These are phyloP conservation scores for Pseudococcus longispinus DNA, from an alignment of 2,888 invertebrate species.

Conservation along the genomic window DNA sequence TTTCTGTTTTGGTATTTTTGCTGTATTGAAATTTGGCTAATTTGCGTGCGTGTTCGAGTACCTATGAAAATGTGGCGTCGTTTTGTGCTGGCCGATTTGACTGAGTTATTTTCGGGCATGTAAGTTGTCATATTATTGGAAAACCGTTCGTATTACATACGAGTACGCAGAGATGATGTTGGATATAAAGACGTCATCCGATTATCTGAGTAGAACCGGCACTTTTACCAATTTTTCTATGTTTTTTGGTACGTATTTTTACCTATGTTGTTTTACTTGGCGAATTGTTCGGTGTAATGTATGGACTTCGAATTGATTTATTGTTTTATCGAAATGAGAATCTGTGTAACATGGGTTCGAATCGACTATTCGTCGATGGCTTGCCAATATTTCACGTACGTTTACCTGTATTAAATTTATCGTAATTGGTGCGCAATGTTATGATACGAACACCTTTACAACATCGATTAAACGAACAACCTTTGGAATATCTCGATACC, in stretches of 20 bases:
- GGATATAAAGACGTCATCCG: constrained; percentile 90
- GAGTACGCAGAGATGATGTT: constrained; percentile 70
- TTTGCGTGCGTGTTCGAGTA: neutral
- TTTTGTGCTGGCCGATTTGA: neutral
- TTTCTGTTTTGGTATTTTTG: neutral
- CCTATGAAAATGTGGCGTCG: neutral
- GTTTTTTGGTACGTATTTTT: constrained; percentile 71
- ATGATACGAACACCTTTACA: too few relatives aligned
- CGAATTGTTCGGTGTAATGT: neutral
- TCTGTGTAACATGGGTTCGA: too few relatives aligned
- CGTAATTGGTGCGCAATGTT: too few relatives aligned
- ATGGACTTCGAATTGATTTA: neutral
- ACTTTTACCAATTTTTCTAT: constrained; percentile 94
- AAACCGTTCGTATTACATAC: constrained; percentile 38
- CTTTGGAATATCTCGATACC: too few relatives aligned
- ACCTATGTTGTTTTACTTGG: neutral
- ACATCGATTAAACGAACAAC: too few relatives aligned
- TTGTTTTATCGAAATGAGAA: too few relatives aligned
- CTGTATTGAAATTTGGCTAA: neutral
- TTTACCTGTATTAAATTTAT: too few relatives aligned
- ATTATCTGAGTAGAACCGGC: constrained; percentile 88
- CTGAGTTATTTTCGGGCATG: neutral
- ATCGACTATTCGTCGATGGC: too few relatives aligned
- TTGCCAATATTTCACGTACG: too few relatives aligned
- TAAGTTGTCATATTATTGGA: neutral